Evolutionary conservation across 2,797 vertebrate species (phyloP).

Genomic region (Amazona ochrocephala): DNA sequence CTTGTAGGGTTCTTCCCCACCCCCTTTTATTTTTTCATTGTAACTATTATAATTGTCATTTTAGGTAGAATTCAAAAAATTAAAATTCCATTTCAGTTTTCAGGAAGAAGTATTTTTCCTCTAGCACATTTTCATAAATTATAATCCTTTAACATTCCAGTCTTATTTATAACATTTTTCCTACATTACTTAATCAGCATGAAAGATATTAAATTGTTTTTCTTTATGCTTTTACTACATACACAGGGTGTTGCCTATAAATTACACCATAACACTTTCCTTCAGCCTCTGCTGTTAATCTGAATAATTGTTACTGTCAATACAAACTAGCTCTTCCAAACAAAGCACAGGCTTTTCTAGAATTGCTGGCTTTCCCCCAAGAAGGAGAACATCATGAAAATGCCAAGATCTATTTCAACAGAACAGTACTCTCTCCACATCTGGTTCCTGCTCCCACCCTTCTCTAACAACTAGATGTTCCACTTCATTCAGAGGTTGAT

Average conservation of each 20-base stretch:
- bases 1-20: conserved; percentile 45
- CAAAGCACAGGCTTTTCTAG: not conserved
- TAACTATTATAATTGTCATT: conserved; percentile 76
- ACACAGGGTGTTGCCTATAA: not conserved
- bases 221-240: not conserved
- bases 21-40: conserved; percentile 64
- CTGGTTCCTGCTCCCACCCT: not conserved
- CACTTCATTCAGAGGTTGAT: rapidly evolving
- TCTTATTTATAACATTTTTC: conserved; percentile 9
- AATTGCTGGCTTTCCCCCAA: not conserved
- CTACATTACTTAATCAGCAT: not conserved
- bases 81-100: conserved; percentile 59
- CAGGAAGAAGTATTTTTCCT: conserved; percentile 56
- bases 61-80: conserved; percentile 69
- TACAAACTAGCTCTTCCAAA: not conserved
- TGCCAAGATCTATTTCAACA: not conserved
- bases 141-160: conserved; percentile 1
- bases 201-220: conserved; percentile 13
- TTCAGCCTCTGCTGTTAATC: not conserved
- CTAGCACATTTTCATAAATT: conserved; percentile 27
- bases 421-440: not conserved
- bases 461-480: not conserved
- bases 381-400: not conserved
- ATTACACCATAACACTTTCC: not conserved
- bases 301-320: not conserved